Percentiles rank a stretch among this genome's conserved stretches.
phyloP scores from a whole-genome alignment of 2,113 vertebrate species.

The Etia nguti region DNA sequence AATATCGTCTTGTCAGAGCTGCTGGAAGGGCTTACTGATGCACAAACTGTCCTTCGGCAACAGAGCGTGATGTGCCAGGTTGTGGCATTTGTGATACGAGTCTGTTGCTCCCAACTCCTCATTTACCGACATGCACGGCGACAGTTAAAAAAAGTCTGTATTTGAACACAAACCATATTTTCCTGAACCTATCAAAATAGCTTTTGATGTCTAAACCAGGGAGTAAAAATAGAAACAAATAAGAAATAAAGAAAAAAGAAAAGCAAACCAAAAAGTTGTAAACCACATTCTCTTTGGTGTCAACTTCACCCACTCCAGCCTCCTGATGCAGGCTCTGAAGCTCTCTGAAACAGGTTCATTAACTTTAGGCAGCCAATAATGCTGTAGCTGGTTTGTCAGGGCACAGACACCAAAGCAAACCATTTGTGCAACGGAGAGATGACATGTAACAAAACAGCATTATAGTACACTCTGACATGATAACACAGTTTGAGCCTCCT shows the following conservation, averaged over 20 bases:
- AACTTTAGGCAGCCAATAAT: background rate
- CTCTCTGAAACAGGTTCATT: background rate
- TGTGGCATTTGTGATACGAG: background rate
- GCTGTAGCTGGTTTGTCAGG: background rate
- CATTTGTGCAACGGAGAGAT: rapidly evolving
- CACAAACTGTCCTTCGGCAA: background rate
- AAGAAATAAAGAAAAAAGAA: background rate
- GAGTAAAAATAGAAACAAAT: background rate
- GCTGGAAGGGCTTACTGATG: background rate
- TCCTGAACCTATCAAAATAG: background rate
- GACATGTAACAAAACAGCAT: background rate
- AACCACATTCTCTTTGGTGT: background rate
- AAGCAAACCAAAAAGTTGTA: background rate
- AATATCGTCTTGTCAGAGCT: background rate
- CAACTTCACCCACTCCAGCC: background rate
- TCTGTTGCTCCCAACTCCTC: background rate
- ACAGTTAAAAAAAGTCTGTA: background rate
- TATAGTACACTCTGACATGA: background rate
- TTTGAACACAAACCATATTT: background rate
- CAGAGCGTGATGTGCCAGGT: background rate
- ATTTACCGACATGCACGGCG: background rate
- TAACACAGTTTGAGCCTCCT: background rate
- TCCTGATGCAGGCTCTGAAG: background rate
- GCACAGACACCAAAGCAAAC: background rate
- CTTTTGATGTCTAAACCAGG: background rate